A percentile compares a stretch with the other conserved stretches of the same genome.
Conservation (phyloP, 2,888 invertebrate species). For the Cephonodes hylas region DNA sequence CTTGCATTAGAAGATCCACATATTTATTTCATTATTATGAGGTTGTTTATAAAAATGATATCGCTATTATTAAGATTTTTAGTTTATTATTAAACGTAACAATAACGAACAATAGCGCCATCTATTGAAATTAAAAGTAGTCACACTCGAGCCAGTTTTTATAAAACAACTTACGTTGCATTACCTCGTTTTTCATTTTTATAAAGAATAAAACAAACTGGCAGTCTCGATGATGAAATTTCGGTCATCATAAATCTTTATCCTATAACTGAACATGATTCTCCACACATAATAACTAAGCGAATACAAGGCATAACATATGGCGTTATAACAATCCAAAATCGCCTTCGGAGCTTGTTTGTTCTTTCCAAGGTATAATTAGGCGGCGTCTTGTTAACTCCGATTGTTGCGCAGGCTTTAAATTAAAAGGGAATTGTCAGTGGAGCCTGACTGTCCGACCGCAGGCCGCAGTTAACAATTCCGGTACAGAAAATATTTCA, state of each 20-base stretch:
- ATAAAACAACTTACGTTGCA: too few species aligned
- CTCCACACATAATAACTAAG: constrained; percentile 25
- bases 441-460: constrained; percentile 54
- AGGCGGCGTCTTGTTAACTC: constrained; percentile 74
- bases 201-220: neutral
- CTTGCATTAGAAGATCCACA: too few species aligned
- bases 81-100: too few species aligned
- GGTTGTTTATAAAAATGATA: too few species aligned
- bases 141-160: neutral
- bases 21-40: too few species aligned
- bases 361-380: constrained; percentile 74
- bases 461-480: constrained; percentile 77
- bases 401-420: constrained; percentile 67
- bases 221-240: constrained; percentile 7
- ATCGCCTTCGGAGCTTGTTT: constrained; percentile 66
- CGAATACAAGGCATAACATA: constrained; percentile 49
- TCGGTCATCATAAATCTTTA: constrained; percentile 18
- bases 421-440: constrained; percentile 76
- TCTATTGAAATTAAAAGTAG: neutral
- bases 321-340: constrained; percentile 59
- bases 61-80: neutral
- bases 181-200: too few species aligned
- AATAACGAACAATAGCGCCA: too few species aligned
- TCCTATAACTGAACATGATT: constrained; percentile 16
- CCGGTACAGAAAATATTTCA: constrained; percentile 78